Conservation (phyloP, 2,888 invertebrate species). For the Tridacna gigas region DNA sequence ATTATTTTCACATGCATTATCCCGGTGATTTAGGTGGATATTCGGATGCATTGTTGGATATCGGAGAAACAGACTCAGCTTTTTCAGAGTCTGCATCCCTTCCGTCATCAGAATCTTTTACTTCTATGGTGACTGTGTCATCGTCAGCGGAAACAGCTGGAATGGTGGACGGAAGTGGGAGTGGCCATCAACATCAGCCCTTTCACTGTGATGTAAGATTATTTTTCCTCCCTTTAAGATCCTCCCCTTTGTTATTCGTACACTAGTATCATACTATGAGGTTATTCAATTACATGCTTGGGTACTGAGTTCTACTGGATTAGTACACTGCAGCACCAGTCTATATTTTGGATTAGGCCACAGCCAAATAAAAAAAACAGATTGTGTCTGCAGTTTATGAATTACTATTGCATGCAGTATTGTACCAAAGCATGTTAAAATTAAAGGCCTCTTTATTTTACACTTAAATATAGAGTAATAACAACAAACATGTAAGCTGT, state of each 20-base stretch:
- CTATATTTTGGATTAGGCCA: too few species aligned
- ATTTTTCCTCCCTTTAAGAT: neutral
- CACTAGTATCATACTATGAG: neutral
- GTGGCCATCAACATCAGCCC: slow-evolving; percentile 57
- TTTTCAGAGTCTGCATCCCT: slow-evolving; percentile 98
- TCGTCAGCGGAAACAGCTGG: slow-evolving; percentile 79
- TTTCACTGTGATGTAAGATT: slow-evolving; percentile 66
- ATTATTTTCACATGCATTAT: slow-evolving; percentile 68
- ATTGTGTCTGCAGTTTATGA: too few species aligned
- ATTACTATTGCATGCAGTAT: too few species aligned
- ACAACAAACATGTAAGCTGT: too few species aligned
- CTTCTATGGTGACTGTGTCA: slow-evolving; percentile 87
- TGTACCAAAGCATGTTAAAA: too few species aligned
- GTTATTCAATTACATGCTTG: neutral
- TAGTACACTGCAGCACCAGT: too few species aligned
- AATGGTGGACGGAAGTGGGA: slow-evolving; percentile 72
- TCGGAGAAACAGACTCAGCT: slow-evolving; percentile 98
- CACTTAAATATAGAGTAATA: too few species aligned
- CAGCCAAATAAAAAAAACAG: too few species aligned
- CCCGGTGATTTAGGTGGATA: slow-evolving; percentile 69
- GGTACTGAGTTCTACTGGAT: too few species aligned
- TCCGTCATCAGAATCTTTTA: slow-evolving; percentile 96
- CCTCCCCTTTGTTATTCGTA: neutral
- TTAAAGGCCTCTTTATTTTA: too few species aligned
- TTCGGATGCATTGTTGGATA: slow-evolving; percentile 87